Base-by-base conservation (phyloP, 1,140 invertebrate species). In the Arctopsyche grandis region DNA sequence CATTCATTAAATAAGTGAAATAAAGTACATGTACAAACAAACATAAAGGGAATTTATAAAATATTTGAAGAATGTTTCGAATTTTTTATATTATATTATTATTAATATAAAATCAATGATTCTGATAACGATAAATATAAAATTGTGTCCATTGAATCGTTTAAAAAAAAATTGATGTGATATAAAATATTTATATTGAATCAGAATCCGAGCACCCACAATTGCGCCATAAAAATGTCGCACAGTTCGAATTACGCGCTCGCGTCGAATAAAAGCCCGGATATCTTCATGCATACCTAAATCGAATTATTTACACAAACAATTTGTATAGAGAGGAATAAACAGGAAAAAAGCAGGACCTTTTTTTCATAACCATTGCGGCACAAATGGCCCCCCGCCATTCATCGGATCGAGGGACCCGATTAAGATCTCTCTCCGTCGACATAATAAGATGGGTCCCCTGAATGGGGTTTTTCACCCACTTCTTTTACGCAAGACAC, bases 261-360 rank as follows among this genome's bases (percentile, higher is more conserved):
- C 5, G 46, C 58, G 21, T 24, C 21, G 22, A 29, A 82, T 78
- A 82, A 82, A 82, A 56, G 75, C 19, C 80, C 66, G 80, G 80
- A 82, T 82, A 82, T 82, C 80, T 79, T 79, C 78, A 79, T 82
- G 80, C 80, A 82, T 82, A 82, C 22, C 74, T 78, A 82, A 82
- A 79, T 79, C 75, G 80, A 82, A 82, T 82, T 79, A 82, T 82
- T 82, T 79, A 77, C 78, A 79, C 80, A 77, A 82, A 79, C 69
- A 79, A 73, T 77, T 74, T 74, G 78, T 78, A 79, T 79, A 69
- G 78, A 74, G 38, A 26, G 26, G 3, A 52, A 52, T 14, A 16
- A 14, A 52, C 5, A 12, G 12, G 44, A 16, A 52, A 52, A 52
- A 52, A 52, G 12, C 10, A 52, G 63, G 66, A 60, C 52, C 60